These are phyloP conservation scores for Chromobotia macracanthus DNA, from an alignment of 2,797 vertebrate genomes.

Conservation along the genomic window DNA sequence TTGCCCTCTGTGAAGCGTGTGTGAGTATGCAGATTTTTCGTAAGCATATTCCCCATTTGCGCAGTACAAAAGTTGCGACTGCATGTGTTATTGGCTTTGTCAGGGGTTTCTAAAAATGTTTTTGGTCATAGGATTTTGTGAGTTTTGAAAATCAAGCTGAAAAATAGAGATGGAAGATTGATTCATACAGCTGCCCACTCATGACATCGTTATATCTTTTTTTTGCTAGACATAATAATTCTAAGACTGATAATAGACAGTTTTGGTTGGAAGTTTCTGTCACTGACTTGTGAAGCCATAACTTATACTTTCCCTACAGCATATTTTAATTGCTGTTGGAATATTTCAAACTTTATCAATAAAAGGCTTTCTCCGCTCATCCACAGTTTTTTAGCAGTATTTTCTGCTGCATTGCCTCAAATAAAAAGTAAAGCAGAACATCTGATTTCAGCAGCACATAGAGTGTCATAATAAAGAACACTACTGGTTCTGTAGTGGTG, in stretches of 20 bases:
- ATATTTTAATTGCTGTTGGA: not conserved
- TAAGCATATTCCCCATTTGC: not conserved
- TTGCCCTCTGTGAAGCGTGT: slow-evolving; percentile 1
- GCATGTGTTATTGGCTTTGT: not conserved
- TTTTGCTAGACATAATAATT: not conserved
- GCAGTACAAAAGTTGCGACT: not conserved
- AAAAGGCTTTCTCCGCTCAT: not conserved
- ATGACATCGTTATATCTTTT: not conserved
- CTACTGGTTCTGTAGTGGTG: slow-evolving; percentile 1
- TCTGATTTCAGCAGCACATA: slow-evolving; percentile 22
- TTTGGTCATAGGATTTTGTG: not conserved
- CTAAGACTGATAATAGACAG: not conserved
- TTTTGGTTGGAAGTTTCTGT: not conserved
- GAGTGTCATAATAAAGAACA: slow-evolving; percentile 20
- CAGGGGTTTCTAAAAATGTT: not conserved
- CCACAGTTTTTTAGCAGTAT: not conserved
- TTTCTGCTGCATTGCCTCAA: not conserved
- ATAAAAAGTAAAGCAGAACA: not conserved
- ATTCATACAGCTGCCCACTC: slow-evolving; percentile 2
- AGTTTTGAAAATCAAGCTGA: not conserved
- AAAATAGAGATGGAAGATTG: not conserved
- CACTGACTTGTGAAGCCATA: not conserved
- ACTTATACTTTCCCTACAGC: not conserved
- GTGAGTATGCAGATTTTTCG: not conserved
- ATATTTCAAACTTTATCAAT: slow-evolving; percentile 10